Evolutionary conservation across 2,797 vertebrate genomes (phyloP).

Genomic region (Amblyraja radiata): DNA sequence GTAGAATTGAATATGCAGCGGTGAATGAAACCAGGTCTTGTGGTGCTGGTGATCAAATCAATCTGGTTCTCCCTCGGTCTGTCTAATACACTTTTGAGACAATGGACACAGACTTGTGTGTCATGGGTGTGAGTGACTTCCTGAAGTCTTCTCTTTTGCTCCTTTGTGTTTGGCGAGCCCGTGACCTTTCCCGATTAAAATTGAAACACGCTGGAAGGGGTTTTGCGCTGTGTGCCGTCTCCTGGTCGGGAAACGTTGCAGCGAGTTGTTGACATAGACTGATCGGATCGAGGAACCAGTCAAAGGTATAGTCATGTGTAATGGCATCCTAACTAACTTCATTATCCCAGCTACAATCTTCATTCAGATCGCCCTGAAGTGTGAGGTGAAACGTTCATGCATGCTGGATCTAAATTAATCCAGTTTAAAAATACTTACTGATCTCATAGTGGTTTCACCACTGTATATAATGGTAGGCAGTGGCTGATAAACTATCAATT

Average conservation of each 20-base stretch:
- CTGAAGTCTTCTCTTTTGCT: neutral
- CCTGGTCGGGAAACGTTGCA: neutral
- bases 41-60: too few relatives aligned
- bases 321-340: neutral
- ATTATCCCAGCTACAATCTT: neutral
- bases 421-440: neutral
- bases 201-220: too few relatives aligned
- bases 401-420: neutral
- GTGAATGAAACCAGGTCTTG: too few relatives aligned
- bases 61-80: too few relatives aligned
- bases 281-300: neutral
- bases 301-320: neutral
- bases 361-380: neutral
- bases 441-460: neutral
- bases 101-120: neutral
- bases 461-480: neutral
- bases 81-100: neutral
- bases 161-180: neutral
- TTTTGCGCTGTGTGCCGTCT: neutral
- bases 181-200: neutral
- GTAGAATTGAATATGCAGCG: too few relatives aligned
- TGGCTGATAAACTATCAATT: too few relatives aligned
- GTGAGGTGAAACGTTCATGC: neutral
- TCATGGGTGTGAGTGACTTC: neutral
- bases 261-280: neutral